Conservation (phyloP, 1,140 invertebrate genomes). For the Drosophila malerkotliana region DNA sequence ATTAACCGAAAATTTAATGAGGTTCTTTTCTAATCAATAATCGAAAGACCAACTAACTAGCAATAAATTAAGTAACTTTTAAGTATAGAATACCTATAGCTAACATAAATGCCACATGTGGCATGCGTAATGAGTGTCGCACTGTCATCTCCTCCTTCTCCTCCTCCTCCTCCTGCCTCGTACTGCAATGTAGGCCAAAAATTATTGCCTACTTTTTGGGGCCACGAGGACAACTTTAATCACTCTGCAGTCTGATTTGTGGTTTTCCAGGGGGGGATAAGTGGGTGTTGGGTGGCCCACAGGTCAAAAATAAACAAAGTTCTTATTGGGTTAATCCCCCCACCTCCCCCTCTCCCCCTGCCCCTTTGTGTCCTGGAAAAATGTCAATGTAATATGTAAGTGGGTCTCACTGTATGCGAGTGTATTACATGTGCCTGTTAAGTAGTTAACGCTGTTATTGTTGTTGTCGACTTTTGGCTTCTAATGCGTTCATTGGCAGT, state of each 20-base stretch:
- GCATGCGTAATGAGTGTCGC: slow-evolving; percentile 33
- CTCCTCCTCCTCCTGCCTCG: too few relatives aligned
- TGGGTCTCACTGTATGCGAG: slow-evolving; percentile 27
- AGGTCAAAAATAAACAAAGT: slow-evolving; percentile 37
- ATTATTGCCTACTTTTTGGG: slow-evolving; percentile 44
- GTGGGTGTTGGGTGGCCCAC: slow-evolving; percentile 8
- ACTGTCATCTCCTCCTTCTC: background rate
- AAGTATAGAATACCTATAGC: too few relatives aligned
- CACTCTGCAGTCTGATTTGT: slow-evolving; percentile 50
- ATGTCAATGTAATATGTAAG: slow-evolving; percentile 56
- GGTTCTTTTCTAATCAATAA: background rate
- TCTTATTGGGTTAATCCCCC: slow-evolving; percentile 8
- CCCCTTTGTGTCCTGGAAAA: slow-evolving; percentile 5
- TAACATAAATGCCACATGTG: slow-evolving; percentile 23
- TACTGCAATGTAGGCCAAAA: background rate
- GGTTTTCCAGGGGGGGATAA: background rate
- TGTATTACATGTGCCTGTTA: slow-evolving; percentile 58
- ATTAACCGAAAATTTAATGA: background rate
- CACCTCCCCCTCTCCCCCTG: background rate
- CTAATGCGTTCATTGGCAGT: slow-evolving; percentile 54
- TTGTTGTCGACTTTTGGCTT: slow-evolving; percentile 45
- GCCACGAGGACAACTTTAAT: slow-evolving; percentile 44
- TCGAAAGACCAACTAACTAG: too few relatives aligned
- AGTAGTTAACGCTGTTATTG: slow-evolving; percentile 63
- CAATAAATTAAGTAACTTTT: too few relatives aligned